These are phyloP conservation scores for Drosophila suzukii DNA, from an alignment of 1,140 invertebrate species.

Conservation along the genomic window DNA sequence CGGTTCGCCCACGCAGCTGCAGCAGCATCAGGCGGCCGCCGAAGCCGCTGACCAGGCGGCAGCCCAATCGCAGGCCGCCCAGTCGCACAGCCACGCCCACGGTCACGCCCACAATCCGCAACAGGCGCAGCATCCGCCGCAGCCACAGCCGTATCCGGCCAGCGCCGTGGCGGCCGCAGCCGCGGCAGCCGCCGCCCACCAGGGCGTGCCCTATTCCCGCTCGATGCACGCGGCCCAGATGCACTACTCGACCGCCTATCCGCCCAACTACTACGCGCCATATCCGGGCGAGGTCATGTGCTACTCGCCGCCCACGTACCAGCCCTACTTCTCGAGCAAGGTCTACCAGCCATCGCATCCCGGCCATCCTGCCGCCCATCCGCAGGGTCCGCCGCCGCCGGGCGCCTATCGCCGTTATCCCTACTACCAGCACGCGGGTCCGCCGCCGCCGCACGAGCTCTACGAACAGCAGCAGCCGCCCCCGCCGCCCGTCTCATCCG, in stretches of 20 bases:
- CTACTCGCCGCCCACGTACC: slow-evolving; percentile 87
- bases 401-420: slow-evolving; percentile 66
- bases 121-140: slow-evolving; percentile 76
- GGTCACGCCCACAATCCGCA: slow-evolving; percentile 37
- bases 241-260: slow-evolving; percentile 84
- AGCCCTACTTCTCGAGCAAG: slow-evolving; percentile 84
- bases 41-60: slow-evolving; percentile 49
- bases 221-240: slow-evolving; percentile 82
- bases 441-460: slow-evolving; percentile 60
- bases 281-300: slow-evolving; percentile 85
- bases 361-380: slow-evolving; percentile 34
- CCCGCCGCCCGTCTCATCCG: slow-evolving; percentile 36
- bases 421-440: slow-evolving; percentile 67
- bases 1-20: slow-evolving; percentile 46
- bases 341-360: slow-evolving; percentile 81
- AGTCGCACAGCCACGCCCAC: slow-evolving; percentile 13
- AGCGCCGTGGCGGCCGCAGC: slow-evolving; percentile 85
- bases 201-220: slow-evolving; percentile 84
- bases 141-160: slow-evolving; percentile 84
- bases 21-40: slow-evolving; percentile 30
- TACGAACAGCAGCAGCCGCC: slow-evolving; percentile 55
- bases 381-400: slow-evolving; percentile 68
- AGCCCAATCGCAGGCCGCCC: slow-evolving; percentile 24
- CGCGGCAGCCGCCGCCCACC: slow-evolving; percentile 78
- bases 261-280: slow-evolving; percentile 85